Evolutionary conservation across 2,888 invertebrate species (phyloP).

Genomic region (Cataglyphis altisquamis): DNA sequence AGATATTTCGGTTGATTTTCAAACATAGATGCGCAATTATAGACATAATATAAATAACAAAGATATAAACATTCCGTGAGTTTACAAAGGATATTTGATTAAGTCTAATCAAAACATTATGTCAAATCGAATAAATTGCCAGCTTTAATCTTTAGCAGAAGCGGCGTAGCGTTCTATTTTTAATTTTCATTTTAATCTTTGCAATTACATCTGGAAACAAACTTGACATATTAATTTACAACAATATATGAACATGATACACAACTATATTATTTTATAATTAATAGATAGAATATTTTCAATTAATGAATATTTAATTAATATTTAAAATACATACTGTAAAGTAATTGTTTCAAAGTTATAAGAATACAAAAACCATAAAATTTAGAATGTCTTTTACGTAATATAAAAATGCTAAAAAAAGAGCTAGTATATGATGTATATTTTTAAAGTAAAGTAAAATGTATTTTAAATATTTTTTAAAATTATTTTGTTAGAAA

Average conservation of each 20-base stretch:
- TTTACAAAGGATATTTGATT: slow-evolving; percentile 16
- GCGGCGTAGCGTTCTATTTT: not conserved
- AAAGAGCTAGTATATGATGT: not conserved
- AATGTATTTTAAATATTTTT: not conserved
- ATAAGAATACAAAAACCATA: not conserved
- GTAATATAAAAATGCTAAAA: not conserved
- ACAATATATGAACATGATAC: not conserved
- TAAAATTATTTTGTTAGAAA: not conserved
- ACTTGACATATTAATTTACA: slow-evolving; percentile 8
- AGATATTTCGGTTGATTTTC: not conserved
- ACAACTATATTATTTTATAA: not conserved
- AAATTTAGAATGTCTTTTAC: not conserved
- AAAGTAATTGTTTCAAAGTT: not conserved
- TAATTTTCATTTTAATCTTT: not conserved
- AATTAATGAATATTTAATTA: not conserved
- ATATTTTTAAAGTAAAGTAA: not conserved
- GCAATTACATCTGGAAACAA: not conserved
- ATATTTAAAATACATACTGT: not conserved
- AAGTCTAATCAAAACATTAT: slow-evolving; percentile 12
- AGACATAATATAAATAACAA: not conserved
- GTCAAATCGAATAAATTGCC: not conserved
- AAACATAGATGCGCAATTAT: not conserved
- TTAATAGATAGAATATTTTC: not conserved
- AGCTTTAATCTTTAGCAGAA: not conserved
- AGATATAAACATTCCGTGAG: not conserved